These are phyloP conservation scores for Serranus cabrilla DNA, from an alignment of 2,797 vertebrate species.

Conservation along the genomic window DNA sequence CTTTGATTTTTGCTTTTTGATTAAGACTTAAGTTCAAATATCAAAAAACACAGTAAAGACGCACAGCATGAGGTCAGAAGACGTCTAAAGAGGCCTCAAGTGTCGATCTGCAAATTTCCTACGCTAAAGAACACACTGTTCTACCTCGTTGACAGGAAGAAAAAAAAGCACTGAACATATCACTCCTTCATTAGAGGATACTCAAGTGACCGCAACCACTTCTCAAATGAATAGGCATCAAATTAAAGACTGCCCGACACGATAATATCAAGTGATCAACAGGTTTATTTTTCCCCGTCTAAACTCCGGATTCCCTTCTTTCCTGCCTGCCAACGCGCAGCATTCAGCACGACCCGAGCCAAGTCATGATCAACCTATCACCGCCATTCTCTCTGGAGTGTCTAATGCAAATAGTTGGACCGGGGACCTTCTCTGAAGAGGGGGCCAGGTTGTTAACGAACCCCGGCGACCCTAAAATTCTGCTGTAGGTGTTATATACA, in stretches of 20 bases:
- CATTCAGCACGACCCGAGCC: conserved; percentile 34
- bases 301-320: conserved; percentile 35
- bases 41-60: neutral
- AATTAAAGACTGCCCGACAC: conserved; percentile 29
- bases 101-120: neutral
- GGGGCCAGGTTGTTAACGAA: conserved; percentile 43
- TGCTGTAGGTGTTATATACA: conserved; percentile 31
- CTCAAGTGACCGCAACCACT: conserved; percentile 26
- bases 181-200: conserved; percentile 36
- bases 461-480: conserved; percentile 16
- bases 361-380: conserved; percentile 63
- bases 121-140: neutral
- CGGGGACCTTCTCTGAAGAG: conserved; percentile 6
- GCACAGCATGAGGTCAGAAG: neutral
- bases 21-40: neutral
- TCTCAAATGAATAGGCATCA: conserved; percentile 54
- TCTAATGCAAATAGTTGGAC: conserved; percentile 32
- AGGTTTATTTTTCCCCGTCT: conserved; percentile 58
- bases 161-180: conserved; percentile 9
- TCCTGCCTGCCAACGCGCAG: conserved; percentile 29
- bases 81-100: neutral
- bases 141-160: too few relatives aligned
- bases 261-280: conserved; percentile 56
- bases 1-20: neutral
- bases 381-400: conserved; percentile 35